Evolutionary conservation across 2,888 invertebrate species (phyloP), one percentile per base, ranked within the genome.

Genomic region (Hololepta plana): DNA sequence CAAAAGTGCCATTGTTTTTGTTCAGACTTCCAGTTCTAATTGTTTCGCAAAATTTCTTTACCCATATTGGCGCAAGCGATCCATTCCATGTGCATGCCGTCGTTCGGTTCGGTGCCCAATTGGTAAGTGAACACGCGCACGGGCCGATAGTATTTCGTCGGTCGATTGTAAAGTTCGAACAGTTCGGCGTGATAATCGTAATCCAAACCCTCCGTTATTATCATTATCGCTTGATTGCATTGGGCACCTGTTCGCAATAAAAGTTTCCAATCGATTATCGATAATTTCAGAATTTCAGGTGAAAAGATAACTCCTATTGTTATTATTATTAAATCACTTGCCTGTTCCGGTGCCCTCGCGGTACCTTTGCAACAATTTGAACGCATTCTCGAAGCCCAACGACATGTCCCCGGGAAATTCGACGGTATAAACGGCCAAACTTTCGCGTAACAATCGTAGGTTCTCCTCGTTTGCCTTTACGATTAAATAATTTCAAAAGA

Each of bases 11-110:
- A n/a, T n/a, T n/a, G n/a, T n/a, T n/a, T n/a, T n/a, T n/a, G n/a
- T n/a, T n/a, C n/a, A n/a, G n/a, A 17, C n/a, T 17, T 17, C n/a
- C 7, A 17, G 7, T 17, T 7, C 7, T 8, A 7, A 17, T 17
- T 17, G n/a, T n/a, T 7, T 8, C 7, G 34, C 30, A n/a, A n/a
- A n/a, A n/a, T n/a, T n/a, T n/a, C n/a, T n/a, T 45, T 51, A 64
- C 75, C 76, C 57, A 85, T 75, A 55, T 99, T 96, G 12, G 77
- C 76, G 54, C 96, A 98, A 28, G 98, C 96, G 79, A 99, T 95
- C 82, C 85, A 88, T 47, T 84, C 79, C 46, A 93, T 80, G 49
- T 90, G 81, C 38, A 76, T 65, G 25, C 82, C 79, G 55, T 95
- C 95, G 16, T 81, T 74, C 37, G 75, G 72, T 26, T 44, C 44